phyloP scores from a whole-genome alignment of 1,140 invertebrate genomes.

The Lepidurus packardi region DNA sequence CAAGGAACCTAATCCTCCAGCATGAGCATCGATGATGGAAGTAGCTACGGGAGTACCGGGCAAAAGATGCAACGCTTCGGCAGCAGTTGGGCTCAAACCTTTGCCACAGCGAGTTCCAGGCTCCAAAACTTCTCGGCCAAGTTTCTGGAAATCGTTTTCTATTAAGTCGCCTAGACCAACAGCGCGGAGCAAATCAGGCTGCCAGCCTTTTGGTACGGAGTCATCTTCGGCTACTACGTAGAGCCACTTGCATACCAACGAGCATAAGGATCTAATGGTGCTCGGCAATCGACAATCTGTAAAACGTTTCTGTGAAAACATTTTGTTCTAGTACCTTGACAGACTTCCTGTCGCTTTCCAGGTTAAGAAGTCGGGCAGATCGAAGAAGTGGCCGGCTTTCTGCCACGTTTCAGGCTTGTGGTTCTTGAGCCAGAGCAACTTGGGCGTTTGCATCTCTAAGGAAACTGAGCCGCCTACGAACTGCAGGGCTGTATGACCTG shows the following conservation, averaged over 20 bases:
- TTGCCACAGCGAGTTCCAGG: slow-evolving; percentile 67
- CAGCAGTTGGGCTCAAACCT: slow-evolving; percentile 59
- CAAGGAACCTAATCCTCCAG: slow-evolving; percentile 80
- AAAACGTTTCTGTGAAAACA: too few relatives aligned
- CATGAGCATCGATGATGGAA: slow-evolving; percentile 92
- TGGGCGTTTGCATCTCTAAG: slow-evolving; percentile 91
- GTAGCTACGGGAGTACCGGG: slow-evolving; percentile 69
- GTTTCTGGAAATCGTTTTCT: slow-evolving; percentile 58
- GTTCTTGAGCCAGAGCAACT: slow-evolving; percentile 89
- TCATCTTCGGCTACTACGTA: slow-evolving; percentile 59
- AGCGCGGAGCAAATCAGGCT: slow-evolving; percentile 61
- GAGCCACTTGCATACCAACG: slow-evolving; percentile 91
- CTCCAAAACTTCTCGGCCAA: slow-evolving; percentile 49
- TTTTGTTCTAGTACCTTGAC: slow-evolving; percentile 50
- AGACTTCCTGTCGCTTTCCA: slow-evolving; percentile 78
- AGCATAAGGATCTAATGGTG: slow-evolving; percentile 71
- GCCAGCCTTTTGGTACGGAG: slow-evolving; percentile 57
- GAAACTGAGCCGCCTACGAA: slow-evolving; percentile 89
- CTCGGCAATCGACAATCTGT: too few relatives aligned
- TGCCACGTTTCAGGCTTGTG: slow-evolving; percentile 62
- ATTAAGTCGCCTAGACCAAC: slow-evolving; percentile 71
- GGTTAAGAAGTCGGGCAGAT: slow-evolving; percentile 88
- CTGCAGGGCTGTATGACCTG: slow-evolving; percentile 66
- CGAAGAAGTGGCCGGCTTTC: slow-evolving; percentile 70
- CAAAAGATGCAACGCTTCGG: slow-evolving; percentile 61